Evolutionary conservation across 1,140 invertebrate genomes (phyloP).

Genomic region (Panulirus ornatus): DNA sequence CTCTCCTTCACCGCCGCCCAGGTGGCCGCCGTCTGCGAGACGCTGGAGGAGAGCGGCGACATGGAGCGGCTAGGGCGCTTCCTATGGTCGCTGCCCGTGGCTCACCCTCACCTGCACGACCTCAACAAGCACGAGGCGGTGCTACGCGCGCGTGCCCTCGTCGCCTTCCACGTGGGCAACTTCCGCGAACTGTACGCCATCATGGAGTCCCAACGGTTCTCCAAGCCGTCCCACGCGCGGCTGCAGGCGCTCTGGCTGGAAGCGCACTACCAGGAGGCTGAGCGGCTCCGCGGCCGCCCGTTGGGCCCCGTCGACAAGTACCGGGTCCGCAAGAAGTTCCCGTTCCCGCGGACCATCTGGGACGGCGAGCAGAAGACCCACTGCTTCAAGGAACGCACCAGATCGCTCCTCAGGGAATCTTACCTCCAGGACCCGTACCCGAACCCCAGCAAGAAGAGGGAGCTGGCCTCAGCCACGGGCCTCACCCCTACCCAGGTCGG

Average conservation of each 20-base stretch:
- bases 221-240: constrained; percentile 97
- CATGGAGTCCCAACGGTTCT: constrained; percentile 97
- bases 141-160: constrained; percentile 94
- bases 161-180: constrained; percentile 97
- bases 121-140: constrained; percentile 96
- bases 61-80: constrained; percentile 96
- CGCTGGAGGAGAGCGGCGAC: constrained; percentile 97
- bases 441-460: constrained; percentile 98
- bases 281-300: constrained; percentile 94
- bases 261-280: constrained; percentile 98
- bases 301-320: constrained; percentile 99
- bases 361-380: constrained; percentile 99
- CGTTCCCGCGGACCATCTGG: constrained; percentile 98
- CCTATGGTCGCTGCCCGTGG: constrained; percentile 96
- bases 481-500: constrained; percentile 99
- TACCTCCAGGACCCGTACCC: constrained; percentile 99
- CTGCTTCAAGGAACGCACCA: constrained; percentile 98
- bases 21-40: constrained; percentile 98
- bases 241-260: constrained; percentile 97
- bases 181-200: constrained; percentile 96
- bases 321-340: constrained; percentile 98
- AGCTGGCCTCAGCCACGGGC: constrained; percentile 97
- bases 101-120: constrained; percentile 91
- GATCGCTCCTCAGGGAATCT: constrained; percentile 96
- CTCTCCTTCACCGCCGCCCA: constrained; percentile 94